These are phyloP conservation scores for Globodera rostochiensis DNA, from an alignment of 1,140 invertebrate genomes.

Conservation along the genomic window DNA sequence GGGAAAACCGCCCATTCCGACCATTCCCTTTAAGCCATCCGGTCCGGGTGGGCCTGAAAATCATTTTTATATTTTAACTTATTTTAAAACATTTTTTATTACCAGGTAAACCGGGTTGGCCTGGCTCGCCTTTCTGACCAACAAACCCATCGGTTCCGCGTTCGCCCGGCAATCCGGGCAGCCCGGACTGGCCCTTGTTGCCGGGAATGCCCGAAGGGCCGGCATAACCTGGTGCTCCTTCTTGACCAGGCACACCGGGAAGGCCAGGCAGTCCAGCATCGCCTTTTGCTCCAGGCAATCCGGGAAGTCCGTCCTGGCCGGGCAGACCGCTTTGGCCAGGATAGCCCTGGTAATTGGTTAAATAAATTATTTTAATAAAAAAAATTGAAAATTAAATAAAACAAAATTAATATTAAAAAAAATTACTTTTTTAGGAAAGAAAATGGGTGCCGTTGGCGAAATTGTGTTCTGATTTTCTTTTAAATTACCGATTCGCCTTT, in stretches of 20 bases:
- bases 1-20: slow-evolving; percentile 69
- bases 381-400: too few relatives aligned
- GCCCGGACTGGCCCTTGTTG: slow-evolving; percentile 69
- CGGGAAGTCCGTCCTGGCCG: slow-evolving; percentile 47
- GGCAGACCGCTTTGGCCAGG: slow-evolving; percentile 24
- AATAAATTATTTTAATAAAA: neutral
- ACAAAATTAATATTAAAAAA: too few relatives aligned
- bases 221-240: neutral
- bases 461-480: neutral
- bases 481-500: slow-evolving; percentile 20
- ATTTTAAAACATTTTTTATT: slow-evolving; percentile 64
- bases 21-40: slow-evolving; percentile 36
- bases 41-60: slow-evolving; percentile 56
- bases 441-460: too few relatives aligned
- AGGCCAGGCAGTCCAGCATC: slow-evolving; percentile 50
- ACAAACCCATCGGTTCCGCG: slow-evolving; percentile 65
- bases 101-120: slow-evolving; percentile 65
- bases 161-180: slow-evolving; percentile 55
- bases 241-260: slow-evolving; percentile 50
- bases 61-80: slow-evolving; percentile 57
- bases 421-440: too few relatives aligned
- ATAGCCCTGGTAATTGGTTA: neutral
- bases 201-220: slow-evolving; percentile 71
- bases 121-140: slow-evolving; percentile 66
- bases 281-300: slow-evolving; percentile 61